Evolutionary conservation across 2,113 vertebrate genomes (phyloP).

Genomic region (Merops nubicus): DNA sequence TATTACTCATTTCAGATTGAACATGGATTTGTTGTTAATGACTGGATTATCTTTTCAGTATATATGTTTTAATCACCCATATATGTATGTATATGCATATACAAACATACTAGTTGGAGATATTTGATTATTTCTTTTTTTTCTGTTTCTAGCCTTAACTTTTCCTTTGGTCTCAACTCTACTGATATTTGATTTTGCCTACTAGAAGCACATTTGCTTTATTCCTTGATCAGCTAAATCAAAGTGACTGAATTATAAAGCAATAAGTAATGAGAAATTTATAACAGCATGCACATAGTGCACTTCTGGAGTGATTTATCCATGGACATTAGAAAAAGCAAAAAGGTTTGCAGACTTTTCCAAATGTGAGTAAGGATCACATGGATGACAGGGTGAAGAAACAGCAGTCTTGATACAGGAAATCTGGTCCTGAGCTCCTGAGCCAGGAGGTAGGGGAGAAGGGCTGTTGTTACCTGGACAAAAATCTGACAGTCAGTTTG

Average conservation of each 20-base stretch:
- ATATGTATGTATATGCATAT: neutral
- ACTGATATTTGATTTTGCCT: neutral
- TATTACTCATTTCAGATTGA: neutral
- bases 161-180: neutral
- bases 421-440: neutral
- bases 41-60: neutral
- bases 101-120: neutral
- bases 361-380: neutral
- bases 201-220: neutral
- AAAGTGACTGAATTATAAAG: neutral
- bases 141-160: neutral
- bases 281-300: neutral
- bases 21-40: neutral
- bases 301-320: neutral
- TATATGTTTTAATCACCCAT: neutral
- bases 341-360: neutral
- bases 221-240: neutral
- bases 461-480: neutral
- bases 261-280: neutral
- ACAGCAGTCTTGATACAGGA: rapidly evolving
- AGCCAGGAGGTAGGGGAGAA: neutral
- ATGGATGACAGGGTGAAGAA: neutral
- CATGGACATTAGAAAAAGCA: neutral
- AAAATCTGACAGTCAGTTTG: neutral
- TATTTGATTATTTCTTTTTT: neutral